Conservation (phyloP, 1,140 invertebrate species). For the Bombyx mori region DNA sequence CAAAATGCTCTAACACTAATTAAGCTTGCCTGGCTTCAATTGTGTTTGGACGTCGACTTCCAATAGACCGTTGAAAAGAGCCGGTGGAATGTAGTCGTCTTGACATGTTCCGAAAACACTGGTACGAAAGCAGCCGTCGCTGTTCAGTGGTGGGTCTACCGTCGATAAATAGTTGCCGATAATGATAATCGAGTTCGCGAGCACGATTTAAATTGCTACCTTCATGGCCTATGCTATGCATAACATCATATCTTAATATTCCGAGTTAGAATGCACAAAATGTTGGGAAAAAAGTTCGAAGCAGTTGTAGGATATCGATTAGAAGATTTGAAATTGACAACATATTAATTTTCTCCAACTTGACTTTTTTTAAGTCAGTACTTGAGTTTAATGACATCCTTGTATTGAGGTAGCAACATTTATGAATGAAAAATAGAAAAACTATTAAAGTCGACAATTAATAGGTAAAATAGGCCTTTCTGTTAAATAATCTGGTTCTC, state of each 20-base stretch:
- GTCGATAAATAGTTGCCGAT: slow-evolving; percentile 8
- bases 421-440: too few species aligned
- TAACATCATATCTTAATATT: not conserved
- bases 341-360: too few species aligned
- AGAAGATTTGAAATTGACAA: too few species aligned
- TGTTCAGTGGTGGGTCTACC: slow-evolving; percentile 8
- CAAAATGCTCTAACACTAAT: slow-evolving; percentile 6
- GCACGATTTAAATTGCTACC: slow-evolving; percentile 2
- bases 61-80: slow-evolving; percentile 4
- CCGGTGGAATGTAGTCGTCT: slow-evolving; percentile 8
- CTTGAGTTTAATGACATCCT: too few species aligned
- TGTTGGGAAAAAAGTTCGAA: too few species aligned
- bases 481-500: too few species aligned
- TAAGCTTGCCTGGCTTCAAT: not conserved
- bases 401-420: too few species aligned
- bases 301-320: too few species aligned
- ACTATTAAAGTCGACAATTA: too few species aligned
- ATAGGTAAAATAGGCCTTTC: too few species aligned
- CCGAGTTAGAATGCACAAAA: too few species aligned
- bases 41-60: not conserved
- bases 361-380: too few species aligned
- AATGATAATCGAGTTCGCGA: slow-evolving; percentile 1
- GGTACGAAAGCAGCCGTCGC: slow-evolving; percentile 3
- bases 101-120: slow-evolving; percentile 3
- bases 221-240: not conserved